phyloP scores from a whole-genome alignment of 2,113 vertebrate species.

The Muscicapa adusta region DNA sequence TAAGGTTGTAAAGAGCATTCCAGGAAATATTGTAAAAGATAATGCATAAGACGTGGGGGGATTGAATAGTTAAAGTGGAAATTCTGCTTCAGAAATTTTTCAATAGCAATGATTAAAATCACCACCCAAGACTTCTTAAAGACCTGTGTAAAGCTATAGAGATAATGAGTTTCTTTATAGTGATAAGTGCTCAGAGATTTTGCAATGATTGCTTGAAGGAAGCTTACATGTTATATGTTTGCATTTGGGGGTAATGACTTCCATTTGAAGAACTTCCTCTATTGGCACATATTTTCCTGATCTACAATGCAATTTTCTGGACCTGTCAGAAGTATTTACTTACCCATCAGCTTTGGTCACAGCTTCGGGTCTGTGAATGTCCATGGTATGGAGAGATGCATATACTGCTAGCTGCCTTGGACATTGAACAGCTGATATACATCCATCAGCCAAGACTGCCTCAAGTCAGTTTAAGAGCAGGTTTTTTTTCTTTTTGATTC shows the following conservation, averaged over 20 bases:
- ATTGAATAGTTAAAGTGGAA: not conserved
- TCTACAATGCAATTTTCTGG: not conserved
- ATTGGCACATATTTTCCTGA: not conserved
- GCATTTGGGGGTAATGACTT: not conserved
- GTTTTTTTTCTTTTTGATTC: not conserved
- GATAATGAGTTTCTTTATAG: not conserved
- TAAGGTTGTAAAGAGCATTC: not conserved
- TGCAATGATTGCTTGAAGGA: not conserved
- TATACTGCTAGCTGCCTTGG: not conserved
- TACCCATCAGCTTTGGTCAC: not conserved
- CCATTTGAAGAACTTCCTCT: not conserved
- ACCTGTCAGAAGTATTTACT: not conserved
- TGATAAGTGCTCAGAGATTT: not conserved
- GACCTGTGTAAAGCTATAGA: not conserved
- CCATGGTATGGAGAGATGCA: not conserved
- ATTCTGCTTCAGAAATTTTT: not conserved
- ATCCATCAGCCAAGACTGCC: not conserved
- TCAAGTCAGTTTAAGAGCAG: not conserved
- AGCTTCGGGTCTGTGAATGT: not conserved
- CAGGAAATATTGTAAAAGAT: not conserved
- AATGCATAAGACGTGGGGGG: accelerated
- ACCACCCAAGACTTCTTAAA: not conserved
- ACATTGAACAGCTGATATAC: accelerated
- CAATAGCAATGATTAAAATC: not conserved
- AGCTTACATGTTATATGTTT: not conserved